Percentiles rank a stretch among this genome's conserved stretches.
Evolutionary conservation across 1,140 invertebrate genomes (phyloP).

Genomic region (Bradysia coprophila): DNA sequence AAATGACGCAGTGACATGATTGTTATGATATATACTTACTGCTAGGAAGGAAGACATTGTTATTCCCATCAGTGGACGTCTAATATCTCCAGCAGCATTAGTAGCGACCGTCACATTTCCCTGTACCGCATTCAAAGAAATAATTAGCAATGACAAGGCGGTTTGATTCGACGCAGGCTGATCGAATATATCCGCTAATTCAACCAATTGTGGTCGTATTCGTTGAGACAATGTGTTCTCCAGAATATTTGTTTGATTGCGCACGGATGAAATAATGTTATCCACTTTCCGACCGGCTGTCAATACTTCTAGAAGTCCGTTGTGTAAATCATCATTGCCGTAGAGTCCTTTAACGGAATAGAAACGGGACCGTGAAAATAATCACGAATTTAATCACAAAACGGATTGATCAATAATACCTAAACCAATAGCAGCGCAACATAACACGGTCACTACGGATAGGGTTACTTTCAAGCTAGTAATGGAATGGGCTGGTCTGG

Average conservation of each 20-base stretch:
- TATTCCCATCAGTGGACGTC: conserved; percentile 45
- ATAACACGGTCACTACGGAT: conserved; percentile 65
- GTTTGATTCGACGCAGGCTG: conserved; percentile 55
- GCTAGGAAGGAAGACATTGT: conserved; percentile 40
- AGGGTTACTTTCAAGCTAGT: conserved; percentile 64
- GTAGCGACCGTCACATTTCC: conserved; percentile 49
- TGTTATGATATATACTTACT: conserved; percentile 16
- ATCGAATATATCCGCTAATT: conserved; percentile 52
- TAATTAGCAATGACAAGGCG: conserved; percentile 39
- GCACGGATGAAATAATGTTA: conserved; percentile 46
- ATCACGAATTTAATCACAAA: not conserved
- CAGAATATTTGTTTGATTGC: conserved; percentile 47
- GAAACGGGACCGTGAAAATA: not conserved
- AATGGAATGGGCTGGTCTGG: conserved; percentile 65
- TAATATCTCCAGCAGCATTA: conserved; percentile 50
- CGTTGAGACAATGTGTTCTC: conserved; percentile 43
- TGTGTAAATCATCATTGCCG: conserved; percentile 86
- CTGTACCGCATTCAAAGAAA: conserved; percentile 41
- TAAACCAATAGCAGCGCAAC: conserved; percentile 52
- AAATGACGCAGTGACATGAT: not conserved
- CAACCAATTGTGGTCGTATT: conserved; percentile 42
- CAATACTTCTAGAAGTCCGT: conserved; percentile 63
- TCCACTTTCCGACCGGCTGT: conserved; percentile 60
- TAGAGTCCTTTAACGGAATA: conserved; percentile 54
- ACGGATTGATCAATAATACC: too few species aligned